Conservation (phyloP, 2,888 invertebrate genomes). For the Eupithecia centaureata region DNA sequence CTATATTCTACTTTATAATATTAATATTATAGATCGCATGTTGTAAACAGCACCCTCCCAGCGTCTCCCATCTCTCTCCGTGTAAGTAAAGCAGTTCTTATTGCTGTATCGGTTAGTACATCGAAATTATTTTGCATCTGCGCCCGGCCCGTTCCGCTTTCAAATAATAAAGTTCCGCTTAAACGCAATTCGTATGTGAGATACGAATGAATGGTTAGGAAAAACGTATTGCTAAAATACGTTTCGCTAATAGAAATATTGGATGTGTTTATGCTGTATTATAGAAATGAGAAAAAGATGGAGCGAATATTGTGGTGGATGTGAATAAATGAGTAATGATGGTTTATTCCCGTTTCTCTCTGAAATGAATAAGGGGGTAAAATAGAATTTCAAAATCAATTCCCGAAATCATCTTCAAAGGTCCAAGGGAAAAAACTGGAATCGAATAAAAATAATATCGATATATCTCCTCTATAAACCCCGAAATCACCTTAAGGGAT, state of each 20-base stretch:
- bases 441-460: no score
- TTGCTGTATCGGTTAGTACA: conserved; percentile 67
- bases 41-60: conserved; percentile 41
- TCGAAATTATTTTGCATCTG: conserved; percentile 80
- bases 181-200: conserved; percentile 81
- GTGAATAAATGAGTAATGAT: not conserved
- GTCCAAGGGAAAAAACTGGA: no score
- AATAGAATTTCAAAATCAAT: no score
- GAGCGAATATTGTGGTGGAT: conserved; percentile 10
- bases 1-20: not conserved
- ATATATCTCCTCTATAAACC: no score
- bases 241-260: conserved; percentile 74
- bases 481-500: no score
- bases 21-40: conserved; percentile 45
- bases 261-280: conserved; percentile 45
- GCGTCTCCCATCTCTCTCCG: conserved; percentile 63
- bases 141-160: conserved; percentile 62
- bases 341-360: no score
- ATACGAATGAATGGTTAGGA: conserved; percentile 81
- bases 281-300: not conserved
- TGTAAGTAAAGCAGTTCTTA: conserved; percentile 68
- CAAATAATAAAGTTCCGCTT: conserved; percentile 81
- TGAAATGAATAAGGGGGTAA: no score
- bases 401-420: no score
- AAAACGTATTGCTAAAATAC: conserved; percentile 74